Percentiles rank a stretch among this genome's conserved stretches.
phyloP scores from a whole-genome alignment of 1,140 invertebrate species.

The Mercenaria mercenaria region DNA sequence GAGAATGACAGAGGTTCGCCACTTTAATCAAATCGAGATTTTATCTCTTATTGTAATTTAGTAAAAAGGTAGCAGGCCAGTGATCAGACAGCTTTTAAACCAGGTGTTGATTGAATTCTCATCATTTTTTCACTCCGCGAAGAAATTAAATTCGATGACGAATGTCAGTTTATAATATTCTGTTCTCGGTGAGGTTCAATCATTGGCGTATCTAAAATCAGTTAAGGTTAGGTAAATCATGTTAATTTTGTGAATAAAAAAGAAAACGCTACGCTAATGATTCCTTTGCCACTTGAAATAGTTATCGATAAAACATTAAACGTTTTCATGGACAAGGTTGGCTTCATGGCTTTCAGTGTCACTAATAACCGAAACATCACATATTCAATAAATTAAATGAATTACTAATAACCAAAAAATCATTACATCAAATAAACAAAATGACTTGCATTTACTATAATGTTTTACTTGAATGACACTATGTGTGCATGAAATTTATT shows the following conservation, averaged over 20 bases:
- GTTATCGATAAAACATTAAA: slow-evolving; percentile 24
- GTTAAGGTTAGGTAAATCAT: slow-evolving; percentile 17
- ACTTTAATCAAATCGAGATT: slow-evolving; percentile 16
- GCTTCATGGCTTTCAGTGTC: neutral
- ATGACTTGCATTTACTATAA: slow-evolving; percentile 16
- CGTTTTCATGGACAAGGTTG: slow-evolving; percentile 5
- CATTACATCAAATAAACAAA: neutral
- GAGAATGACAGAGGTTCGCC: slow-evolving; percentile 1
- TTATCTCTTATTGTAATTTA: slow-evolving; percentile 21
- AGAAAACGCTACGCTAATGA: neutral
- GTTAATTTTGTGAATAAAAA: neutral
- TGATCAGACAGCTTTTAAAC: slow-evolving; percentile 24
- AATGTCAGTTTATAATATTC: slow-evolving; percentile 7
- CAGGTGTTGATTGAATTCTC: slow-evolving; percentile 25
- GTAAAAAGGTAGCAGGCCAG: neutral
- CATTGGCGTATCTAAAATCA: neutral
- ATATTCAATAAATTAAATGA: slow-evolving; percentile 18
- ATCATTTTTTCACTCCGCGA: neutral
- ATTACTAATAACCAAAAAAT: neutral
- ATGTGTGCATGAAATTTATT: too few relatives aligned
- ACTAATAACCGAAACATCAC: slow-evolving; percentile 37
- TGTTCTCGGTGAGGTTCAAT: neutral
- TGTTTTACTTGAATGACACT: neutral
- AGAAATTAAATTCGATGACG: neutral
- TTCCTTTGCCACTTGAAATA: slow-evolving; percentile 1